A percentile compares a stretch with the other conserved stretches of the same genome.
Conservation (phyloP, 2,113 vertebrate genomes). For the Eidolon helvum region DNA sequence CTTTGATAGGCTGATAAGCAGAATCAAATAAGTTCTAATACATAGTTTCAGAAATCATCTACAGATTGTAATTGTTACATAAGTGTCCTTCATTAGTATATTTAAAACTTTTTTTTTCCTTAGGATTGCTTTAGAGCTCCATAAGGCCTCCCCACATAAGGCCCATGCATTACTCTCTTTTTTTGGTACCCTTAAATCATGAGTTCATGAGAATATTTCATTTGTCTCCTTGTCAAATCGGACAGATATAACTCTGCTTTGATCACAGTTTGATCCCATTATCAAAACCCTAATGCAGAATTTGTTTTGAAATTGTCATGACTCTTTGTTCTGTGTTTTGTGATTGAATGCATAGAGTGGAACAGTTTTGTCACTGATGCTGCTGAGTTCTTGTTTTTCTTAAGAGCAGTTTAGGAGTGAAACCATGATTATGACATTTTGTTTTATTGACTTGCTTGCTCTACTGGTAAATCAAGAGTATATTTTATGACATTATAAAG, state of each 20-base stretch:
- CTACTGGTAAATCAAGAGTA: not conserved
- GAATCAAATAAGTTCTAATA: not conserved
- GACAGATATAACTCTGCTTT: not conserved
- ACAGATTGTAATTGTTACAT: not conserved
- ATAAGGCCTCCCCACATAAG: not conserved
- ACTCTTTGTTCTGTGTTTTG: not conserved
- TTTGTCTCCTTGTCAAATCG: not conserved
- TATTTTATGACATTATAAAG: conserved; percentile 38
- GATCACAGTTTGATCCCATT: not conserved
- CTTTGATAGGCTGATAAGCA: not conserved
- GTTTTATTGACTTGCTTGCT: conserved; percentile 21
- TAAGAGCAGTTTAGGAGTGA: not conserved
- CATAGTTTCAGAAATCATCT: not conserved
- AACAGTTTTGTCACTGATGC: not conserved
- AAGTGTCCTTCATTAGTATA: not conserved
- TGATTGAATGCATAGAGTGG: not conserved
- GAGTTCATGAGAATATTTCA: not conserved
- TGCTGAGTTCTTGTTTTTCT: not conserved
- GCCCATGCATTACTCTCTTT: not conserved
- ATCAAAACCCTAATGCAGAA: not conserved
- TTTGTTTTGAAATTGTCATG: not conserved
- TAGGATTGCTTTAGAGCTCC: not conserved
- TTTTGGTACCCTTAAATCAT: not conserved
- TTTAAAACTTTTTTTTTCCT: not conserved
- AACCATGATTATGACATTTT: not conserved